Conservation (phyloP, 2,113 vertebrate species). For the Lagopus muta region DNA sequence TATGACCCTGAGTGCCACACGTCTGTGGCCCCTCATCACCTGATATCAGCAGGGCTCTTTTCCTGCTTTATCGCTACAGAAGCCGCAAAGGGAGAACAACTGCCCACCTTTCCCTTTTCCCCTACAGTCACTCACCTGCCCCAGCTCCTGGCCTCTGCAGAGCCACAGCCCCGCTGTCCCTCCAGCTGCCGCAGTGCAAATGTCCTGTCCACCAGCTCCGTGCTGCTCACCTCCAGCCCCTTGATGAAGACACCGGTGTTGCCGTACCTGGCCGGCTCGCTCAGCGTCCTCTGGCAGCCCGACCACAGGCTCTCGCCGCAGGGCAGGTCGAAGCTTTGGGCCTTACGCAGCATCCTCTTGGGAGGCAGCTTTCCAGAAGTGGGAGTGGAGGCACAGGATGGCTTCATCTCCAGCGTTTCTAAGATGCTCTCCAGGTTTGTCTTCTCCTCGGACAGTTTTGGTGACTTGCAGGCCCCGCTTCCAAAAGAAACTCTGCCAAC, state of each 20-base stretch:
- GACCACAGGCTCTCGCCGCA: constrained; percentile 71
- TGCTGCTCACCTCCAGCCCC: constrained; percentile 85
- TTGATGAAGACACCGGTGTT: constrained; percentile 82
- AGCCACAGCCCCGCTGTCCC: constrained; percentile 49
- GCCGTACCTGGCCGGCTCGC: constrained; percentile 73
- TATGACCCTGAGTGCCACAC: accelerated
- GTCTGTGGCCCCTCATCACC: background rate
- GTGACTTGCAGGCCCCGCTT: background rate
- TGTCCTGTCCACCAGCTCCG: constrained; percentile 69
- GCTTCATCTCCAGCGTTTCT: constrained; percentile 39
- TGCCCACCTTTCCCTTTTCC: background rate
- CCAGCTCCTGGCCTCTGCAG: constrained; percentile 66
- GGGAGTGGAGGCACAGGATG: constrained; percentile 45
- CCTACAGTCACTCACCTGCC: constrained; percentile 72
- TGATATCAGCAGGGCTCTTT: background rate
- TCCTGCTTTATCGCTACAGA: background rate
- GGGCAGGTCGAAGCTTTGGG: constrained; percentile 83
- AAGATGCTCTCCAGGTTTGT: constrained; percentile 9
- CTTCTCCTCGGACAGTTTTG: constrained; percentile 63
- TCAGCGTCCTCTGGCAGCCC: constrained; percentile 76
- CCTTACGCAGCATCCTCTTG: constrained; percentile 78
- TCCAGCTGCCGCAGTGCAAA: constrained; percentile 64
- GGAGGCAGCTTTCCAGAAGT: background rate
- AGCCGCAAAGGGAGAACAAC: accelerated
- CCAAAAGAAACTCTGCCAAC: background rate